Evolutionary conservation across 2,113 vertebrate species (phyloP).

Genomic region (Pristiophorus japonicus): DNA sequence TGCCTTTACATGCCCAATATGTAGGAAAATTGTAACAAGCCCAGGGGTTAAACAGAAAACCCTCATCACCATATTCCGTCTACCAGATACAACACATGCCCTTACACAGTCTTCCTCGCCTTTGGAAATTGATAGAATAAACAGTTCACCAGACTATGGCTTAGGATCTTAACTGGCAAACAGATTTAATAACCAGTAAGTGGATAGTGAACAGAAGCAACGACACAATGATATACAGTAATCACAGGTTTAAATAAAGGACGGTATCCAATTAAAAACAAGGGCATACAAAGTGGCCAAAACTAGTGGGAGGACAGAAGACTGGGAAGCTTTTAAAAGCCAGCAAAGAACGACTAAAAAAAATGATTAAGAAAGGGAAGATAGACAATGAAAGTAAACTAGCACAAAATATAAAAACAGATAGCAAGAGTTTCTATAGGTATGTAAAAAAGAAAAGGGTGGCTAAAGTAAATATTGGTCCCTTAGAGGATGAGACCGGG

Average conservation of each 20-base stretch:
- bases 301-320: no score
- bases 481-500: no score
- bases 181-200: neutral
- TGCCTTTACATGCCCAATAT: neutral
- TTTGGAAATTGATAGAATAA: neutral
- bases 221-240: neutral
- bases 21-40: neutral
- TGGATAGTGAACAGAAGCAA: neutral
- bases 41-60: neutral
- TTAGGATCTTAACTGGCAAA: neutral
- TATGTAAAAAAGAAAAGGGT: no score
- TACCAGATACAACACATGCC: neutral
- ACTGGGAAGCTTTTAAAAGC: no score
- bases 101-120: neutral
- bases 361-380: no score
- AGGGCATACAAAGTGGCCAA: no score
- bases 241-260: neutral
- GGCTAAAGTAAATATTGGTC: no score
- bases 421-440: no score
- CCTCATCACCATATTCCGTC: neutral
- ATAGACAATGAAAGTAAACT: no score
- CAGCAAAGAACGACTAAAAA: no score
- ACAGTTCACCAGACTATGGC: neutral
- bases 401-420: no score
- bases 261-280: no score